phyloP scores from a whole-genome alignment of 2,888 invertebrate genomes.

The Ditylenchus weischeri region DNA sequence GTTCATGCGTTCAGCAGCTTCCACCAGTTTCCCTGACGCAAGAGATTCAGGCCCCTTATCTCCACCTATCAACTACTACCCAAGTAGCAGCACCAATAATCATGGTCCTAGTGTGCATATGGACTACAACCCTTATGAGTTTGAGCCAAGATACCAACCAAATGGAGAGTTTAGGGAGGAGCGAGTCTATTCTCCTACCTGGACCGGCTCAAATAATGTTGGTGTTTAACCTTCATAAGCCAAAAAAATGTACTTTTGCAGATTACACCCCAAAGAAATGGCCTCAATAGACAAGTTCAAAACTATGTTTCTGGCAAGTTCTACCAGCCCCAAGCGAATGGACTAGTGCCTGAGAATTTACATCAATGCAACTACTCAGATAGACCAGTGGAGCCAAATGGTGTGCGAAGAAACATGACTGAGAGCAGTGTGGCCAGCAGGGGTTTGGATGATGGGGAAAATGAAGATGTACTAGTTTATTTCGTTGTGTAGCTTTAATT shows the following conservation, averaged over 20 bases:
- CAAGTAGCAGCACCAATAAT: background rate
- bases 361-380: no score
- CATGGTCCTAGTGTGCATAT: background rate
- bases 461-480: background rate
- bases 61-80: no score
- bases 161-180: slow-evolving; percentile 11
- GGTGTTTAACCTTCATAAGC: no score
- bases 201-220: background rate
- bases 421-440: background rate
- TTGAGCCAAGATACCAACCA: slow-evolving; percentile 11
- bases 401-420: no score
- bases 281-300: no score
- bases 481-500: background rate
- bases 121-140: background rate
- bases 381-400: no score
- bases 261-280: no score
- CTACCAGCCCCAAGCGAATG: no score
- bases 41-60: background rate
- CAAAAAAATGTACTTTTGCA: no score
- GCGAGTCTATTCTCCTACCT: no score
- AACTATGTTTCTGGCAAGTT: no score
- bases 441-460: background rate
- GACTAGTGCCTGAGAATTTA: no score
- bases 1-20: slow-evolving; percentile 8
- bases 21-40: background rate